phyloP scores from a whole-genome alignment of 2,113 vertebrate genomes.

The Melanostigma gelatinosum region DNA sequence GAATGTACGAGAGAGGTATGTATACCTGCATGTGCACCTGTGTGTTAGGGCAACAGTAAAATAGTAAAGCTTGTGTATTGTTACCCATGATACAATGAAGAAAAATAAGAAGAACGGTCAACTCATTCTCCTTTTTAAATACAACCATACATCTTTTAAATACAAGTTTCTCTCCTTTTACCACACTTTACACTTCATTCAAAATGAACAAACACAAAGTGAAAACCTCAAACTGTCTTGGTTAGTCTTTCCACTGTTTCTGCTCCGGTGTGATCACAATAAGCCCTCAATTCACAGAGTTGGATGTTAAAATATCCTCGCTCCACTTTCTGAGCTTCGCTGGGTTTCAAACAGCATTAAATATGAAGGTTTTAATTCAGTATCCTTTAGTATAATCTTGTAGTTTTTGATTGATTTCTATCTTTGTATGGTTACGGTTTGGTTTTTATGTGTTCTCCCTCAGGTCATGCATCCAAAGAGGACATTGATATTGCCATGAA shows the following conservation, averaged over 20 bases:
- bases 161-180: neutral
- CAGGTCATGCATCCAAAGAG: constrained; percentile 96
- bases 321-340: neutral
- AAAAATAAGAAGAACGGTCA: neutral
- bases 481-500: constrained; percentile 98
- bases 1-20: constrained; percentile 91
- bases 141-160: neutral
- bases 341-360: neutral
- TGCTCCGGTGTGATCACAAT: neutral
- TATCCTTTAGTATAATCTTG: neutral
- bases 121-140: neutral
- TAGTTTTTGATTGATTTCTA: neutral
- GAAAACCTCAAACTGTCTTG: neutral
- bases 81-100: neutral
- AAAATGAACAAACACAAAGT: neutral
- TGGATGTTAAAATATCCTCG: neutral
- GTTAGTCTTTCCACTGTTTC: neutral
- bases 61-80: neutral
- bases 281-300: neutral
- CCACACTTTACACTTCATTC: too few relatives aligned
- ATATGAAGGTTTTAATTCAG: neutral
- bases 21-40: neutral
- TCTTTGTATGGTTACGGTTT: neutral
- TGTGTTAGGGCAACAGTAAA: neutral
- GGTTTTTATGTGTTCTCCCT: constrained; percentile 25